Evolutionary conservation across 2,888 invertebrate genomes (phyloP), one percentile per base, ranked within the genome.

Genomic region (Diadegma fenestrale): DNA sequence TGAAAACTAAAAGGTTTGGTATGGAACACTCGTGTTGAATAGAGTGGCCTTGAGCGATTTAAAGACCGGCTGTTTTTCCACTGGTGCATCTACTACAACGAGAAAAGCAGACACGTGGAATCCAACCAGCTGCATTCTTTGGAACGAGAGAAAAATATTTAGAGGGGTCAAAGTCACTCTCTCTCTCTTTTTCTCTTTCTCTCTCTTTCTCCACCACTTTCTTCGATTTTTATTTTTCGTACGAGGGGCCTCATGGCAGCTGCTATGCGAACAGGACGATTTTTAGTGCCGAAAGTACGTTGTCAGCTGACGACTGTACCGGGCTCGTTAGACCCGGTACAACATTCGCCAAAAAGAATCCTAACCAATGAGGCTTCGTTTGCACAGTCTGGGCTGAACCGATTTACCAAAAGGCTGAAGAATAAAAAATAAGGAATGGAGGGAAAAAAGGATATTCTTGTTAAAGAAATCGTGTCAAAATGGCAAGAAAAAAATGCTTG

Each of bases 71-170:
- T 51, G 45, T 58, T 58, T 58, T 51, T 75, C 19, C 76, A 41
- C 71, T 72, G 68, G 63, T 75, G 68, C 73, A 81, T 81, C 73
- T 48, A 69, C 73, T 48, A 69, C 73, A 17, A 22, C 63, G 76
- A 77, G 41, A 26, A 37, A 10, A 30, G 8, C 22, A 71, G 8
- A 37, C 51, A 71, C 54, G 69, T 45, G 77, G 69, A 85, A 78
- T 85, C 78, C 86, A 77, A 82, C 84, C 87, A 86, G 84, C 86
- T 86, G 87, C 86, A 87, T 86, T 87, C 86, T 86, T 83, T 71
- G 81, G 68, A 26, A 30, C 22, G 45, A 22, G 58, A 79, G 73
- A 84, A 78, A 86, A 84, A 84, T 82, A 82, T 86, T 86, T 79
- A 54, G 81, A 78, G 69, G 77, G 48, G 30, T 30, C 19, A 8